Evolutionary conservation across 2,113 vertebrate genomes (phyloP).

Genomic region (Terrapene triunguis): DNA sequence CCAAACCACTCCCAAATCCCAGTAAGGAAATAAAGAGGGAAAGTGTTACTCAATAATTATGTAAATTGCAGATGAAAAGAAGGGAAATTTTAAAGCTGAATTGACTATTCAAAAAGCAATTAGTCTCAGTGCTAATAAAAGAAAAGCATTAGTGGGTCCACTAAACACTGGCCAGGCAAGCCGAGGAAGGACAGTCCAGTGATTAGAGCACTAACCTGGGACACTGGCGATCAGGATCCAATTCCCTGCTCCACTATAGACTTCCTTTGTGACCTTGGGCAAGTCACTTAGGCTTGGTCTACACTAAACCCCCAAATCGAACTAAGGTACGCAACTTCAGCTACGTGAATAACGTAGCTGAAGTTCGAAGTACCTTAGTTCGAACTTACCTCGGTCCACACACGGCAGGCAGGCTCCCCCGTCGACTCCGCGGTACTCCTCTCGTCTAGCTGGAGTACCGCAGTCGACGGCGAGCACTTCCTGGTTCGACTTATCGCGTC

Average conservation of each 20-base stretch:
- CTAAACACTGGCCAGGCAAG: neutral
- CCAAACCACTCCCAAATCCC: constrained; percentile 6
- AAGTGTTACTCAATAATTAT: constrained; percentile 41
- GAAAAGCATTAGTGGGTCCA: neutral
- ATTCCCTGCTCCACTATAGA: rapidly evolving
- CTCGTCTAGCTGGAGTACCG: no score
- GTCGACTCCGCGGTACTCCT: no score
- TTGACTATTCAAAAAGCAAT: neutral
- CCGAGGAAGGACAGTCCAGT: rapidly evolving
- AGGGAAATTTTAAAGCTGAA: constrained; percentile 15
- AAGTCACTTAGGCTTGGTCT: neutral
- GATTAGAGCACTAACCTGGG: rapidly evolving
- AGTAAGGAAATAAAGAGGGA: neutral
- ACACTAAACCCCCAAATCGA: no score
- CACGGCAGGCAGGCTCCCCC: no score
- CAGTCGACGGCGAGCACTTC: no score
- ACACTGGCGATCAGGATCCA: rapidly evolving
- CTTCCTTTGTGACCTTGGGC: neutral
- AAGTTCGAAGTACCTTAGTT: no score
- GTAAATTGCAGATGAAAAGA: constrained; percentile 52
- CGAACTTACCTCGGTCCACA: no score
- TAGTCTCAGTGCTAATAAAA: constrained; percentile 1
- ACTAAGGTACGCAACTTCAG: no score
- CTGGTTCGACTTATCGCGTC: no score
- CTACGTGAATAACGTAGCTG: no score